Evolutionary conservation across 1,140 invertebrate species (phyloP).

Genomic region (Drosophila nannoptera): DNA sequence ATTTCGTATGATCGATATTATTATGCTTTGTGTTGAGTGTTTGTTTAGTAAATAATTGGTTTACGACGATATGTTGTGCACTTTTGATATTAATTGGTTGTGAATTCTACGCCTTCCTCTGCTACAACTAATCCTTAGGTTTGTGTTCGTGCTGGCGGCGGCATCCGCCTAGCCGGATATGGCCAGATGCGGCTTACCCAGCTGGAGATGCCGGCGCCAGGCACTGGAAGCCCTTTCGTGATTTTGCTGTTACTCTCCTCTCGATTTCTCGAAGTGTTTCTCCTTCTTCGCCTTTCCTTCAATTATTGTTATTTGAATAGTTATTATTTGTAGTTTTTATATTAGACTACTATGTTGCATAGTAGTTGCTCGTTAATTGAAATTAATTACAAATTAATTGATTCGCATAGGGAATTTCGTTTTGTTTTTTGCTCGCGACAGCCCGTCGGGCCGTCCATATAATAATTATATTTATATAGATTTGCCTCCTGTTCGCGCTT

Average conservation of each 20-base stretch:
- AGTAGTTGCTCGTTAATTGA: constrained; percentile 62
- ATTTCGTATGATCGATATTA: constrained; percentile 1
- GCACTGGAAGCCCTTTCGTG: constrained; percentile 78
- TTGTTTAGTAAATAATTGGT: constrained; percentile 35
- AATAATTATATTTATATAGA: constrained; percentile 46
- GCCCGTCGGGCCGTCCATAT: constrained; percentile 19
- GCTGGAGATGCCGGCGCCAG: constrained; percentile 5
- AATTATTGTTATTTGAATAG: constrained; percentile 32
- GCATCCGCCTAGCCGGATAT: background rate
- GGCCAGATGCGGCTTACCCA: background rate
- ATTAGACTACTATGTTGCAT: constrained; percentile 33
- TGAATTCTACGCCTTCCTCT: constrained; percentile 34
- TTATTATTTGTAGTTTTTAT: constrained; percentile 30
- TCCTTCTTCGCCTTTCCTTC: constrained; percentile 23
- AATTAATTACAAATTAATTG: constrained; percentile 80
- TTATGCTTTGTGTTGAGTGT: constrained; percentile 3
- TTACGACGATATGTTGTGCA: constrained; percentile 76
- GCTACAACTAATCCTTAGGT: constrained; percentile 56
- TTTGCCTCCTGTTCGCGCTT: constrained; percentile 39
- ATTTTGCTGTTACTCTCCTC: constrained; percentile 60
- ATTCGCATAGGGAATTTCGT: constrained; percentile 78
- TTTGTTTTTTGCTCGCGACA: constrained; percentile 24
- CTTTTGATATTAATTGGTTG: constrained; percentile 76
- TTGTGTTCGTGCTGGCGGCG: constrained; percentile 26
- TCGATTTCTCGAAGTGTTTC: constrained; percentile 36